Conservation (phyloP, 2,888 invertebrate genomes). For the Formica aserva region DNA sequence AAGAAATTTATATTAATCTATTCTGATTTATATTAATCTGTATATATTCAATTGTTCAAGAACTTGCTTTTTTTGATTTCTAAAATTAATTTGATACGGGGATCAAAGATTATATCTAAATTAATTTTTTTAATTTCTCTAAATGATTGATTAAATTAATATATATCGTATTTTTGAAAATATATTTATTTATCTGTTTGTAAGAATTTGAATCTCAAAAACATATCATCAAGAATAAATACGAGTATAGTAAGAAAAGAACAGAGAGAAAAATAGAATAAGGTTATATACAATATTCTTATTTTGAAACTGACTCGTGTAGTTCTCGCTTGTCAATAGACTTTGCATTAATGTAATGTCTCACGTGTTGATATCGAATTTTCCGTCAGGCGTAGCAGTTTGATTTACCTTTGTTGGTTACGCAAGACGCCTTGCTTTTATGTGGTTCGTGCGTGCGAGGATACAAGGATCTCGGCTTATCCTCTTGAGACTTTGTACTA, state of each 20-base stretch:
- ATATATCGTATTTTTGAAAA: background rate
- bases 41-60: background rate
- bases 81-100: background rate
- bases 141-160: background rate
- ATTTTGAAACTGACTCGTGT: background rate
- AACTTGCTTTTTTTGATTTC: background rate
- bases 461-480: conserved; percentile 40
- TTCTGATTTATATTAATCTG: background rate
- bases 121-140: background rate
- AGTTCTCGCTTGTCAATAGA: conserved; percentile 9
- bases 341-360: conserved; percentile 5
- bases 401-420: conserved; percentile 51
- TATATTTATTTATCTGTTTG: background rate
- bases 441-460: background rate
- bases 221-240: background rate
- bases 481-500: conserved; percentile 22
- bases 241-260: background rate
- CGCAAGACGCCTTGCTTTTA: background rate
- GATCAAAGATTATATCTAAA: background rate
- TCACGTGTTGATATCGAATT: conserved; percentile 41
- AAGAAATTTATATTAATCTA: background rate
- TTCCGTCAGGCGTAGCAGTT: conserved; percentile 34
- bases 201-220: background rate
- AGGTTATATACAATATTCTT: background rate
- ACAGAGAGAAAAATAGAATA: background rate